These are phyloP conservation scores for Xestia sexstrigata DNA, from an alignment of 2,888 invertebrate genomes.

Conservation along the genomic window DNA sequence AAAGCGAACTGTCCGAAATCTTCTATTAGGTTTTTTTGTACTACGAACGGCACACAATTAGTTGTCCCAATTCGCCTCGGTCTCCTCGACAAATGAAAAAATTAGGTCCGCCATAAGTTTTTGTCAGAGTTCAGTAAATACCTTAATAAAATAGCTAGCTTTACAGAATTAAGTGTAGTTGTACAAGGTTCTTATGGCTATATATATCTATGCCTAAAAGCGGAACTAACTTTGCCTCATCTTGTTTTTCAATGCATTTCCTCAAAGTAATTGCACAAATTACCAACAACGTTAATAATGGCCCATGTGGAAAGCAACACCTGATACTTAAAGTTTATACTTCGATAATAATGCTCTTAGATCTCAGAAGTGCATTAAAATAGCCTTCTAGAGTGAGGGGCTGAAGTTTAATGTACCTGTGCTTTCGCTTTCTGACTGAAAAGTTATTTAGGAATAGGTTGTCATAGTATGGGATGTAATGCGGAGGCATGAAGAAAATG, in stretches of 20 bases:
- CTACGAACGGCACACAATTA: conserved; percentile 72
- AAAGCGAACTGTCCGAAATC: conserved; percentile 59
- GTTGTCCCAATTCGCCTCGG: conserved; percentile 55
- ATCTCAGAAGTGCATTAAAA: neutral
- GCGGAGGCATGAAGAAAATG: neutral
- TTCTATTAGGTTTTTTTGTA: conserved; percentile 58
- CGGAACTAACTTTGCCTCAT: neutral
- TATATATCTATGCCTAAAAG: too few species aligned
- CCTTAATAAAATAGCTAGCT: neutral
- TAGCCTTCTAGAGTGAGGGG: neutral
- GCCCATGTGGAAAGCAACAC: neutral
- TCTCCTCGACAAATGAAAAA: conserved; percentile 49
- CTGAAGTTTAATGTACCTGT: neutral
- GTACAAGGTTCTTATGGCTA: neutral
- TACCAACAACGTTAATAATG: neutral
- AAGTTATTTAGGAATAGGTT: neutral
- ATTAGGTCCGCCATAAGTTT: conserved; percentile 15
- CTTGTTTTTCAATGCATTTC: neutral
- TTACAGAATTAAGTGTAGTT: neutral
- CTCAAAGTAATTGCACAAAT: neutral
- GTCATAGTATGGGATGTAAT: neutral
- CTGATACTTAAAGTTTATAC: conserved; percentile 9
- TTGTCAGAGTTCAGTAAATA: neutral
- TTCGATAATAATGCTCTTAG: neutral
- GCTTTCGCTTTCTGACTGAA: neutral